Conservation (phyloP, 2,113 vertebrate genomes). For the Lonchura striata region DNA sequence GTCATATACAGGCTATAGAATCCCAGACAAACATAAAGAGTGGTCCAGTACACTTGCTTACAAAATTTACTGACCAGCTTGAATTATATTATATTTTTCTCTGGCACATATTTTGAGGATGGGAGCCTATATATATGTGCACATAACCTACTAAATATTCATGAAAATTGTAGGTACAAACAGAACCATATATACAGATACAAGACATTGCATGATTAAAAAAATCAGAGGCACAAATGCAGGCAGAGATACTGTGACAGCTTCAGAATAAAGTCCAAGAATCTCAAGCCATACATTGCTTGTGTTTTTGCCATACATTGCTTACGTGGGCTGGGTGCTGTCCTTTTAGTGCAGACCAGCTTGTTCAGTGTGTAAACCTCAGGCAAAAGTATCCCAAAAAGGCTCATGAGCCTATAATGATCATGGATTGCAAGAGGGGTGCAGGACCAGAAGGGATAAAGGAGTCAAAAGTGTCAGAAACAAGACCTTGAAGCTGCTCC, state of each 20-base stretch:
- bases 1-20: neutral
- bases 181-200: neutral
- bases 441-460: neutral
- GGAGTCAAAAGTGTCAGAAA: neutral
- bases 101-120: neutral
- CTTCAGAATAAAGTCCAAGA: neutral
- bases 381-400: neutral
- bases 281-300: neutral
- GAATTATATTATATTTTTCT: neutral
- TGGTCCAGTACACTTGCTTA: neutral
- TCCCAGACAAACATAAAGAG: neutral
- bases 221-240: neutral
- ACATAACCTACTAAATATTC: neutral
- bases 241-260: neutral
- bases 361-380: neutral
- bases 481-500: neutral
- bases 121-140: neutral
- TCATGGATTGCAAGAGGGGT: rapidly evolving
- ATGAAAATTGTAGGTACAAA: neutral
- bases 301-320: neutral
- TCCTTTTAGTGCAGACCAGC: neutral
- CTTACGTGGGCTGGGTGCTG: neutral
- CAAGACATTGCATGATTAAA: neutral
- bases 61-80: neutral
- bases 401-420: neutral